Evolutionary conservation across 2,113 vertebrate species (phyloP), one percentile per base, ranked within the genome.

Genomic region (Lepus timidus): DNA sequence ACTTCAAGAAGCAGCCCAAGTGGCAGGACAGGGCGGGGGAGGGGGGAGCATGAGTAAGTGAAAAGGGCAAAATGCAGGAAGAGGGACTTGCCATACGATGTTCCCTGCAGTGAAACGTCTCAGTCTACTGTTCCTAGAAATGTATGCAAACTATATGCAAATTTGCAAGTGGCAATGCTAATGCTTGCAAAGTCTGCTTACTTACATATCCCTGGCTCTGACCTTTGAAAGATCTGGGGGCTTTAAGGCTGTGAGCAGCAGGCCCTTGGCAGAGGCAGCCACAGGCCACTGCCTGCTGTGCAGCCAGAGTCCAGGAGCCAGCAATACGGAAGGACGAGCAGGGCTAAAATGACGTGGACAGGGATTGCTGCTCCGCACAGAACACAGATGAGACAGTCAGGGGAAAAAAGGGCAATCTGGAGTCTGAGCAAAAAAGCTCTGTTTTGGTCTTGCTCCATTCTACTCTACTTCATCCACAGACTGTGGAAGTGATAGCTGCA

Each of bases 141-240:
- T 16, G 9, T 64, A 95, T 36, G 68, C 78, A 81, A 91, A 88
- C 33, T 27, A 16, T 13, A 82, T 88, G 71, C 39, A 88, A 81
- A 94, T 62, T 49, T 29, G n/a, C 16, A 49, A 65, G 29, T 16
- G 29, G 33, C 52, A 17, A 85, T 13, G 31, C 76, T 52, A 80
- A 85, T 64, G 31, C 75, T 55, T 62, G 27, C 11, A 1, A 0
- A 36, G 55, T 25, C 31, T 51, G 9, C 8, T 22, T 78, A 31
- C 58, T 64, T 80, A 33, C 55, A n/a, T 4, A 58, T 7, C 13
- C 36, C 64, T 14, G 27, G 5, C 70, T 83, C 36, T 80, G 75
- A 89, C 64, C 91, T 95, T 61, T 14, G 58, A 67, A 84, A 91
- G 31, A 68, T 23, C 83, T 64, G 39, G 49, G 44, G 31, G 39